These are phyloP conservation scores for Eulimnadia texana DNA, from an alignment of 1,140 invertebrate species.

Conservation along the genomic window DNA sequence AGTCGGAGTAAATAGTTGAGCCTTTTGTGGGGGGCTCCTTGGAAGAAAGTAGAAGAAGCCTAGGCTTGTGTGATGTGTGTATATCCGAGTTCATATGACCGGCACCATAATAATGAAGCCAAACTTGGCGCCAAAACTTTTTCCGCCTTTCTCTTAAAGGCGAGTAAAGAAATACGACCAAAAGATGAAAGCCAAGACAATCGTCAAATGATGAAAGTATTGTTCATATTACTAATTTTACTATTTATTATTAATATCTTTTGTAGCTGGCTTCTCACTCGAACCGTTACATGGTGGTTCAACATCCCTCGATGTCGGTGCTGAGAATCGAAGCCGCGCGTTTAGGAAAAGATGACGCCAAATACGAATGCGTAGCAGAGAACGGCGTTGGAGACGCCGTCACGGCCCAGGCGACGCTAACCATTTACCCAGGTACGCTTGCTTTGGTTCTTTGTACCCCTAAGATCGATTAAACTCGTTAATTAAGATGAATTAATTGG, in stretches of 20 bases:
- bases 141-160: no score
- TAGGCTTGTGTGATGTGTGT: no score
- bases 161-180: no score
- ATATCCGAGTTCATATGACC: no score
- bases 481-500: no score
- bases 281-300: constrained; percentile 29
- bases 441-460: no score
- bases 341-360: constrained; percentile 63
- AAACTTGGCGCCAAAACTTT: no score
- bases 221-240: neutral
- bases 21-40: no score
- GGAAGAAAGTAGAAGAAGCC: no score
- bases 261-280: constrained; percentile 16
- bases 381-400: constrained; percentile 91
- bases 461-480: no score
- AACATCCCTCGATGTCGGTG: constrained; percentile 53
- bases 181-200: neutral
- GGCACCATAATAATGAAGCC: no score
- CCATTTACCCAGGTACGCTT: constrained; percentile 70
- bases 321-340: constrained; percentile 84
- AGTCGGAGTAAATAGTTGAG: no score
- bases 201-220: neutral
- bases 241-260: neutral
- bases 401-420: constrained; percentile 66
- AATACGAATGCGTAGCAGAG: constrained; percentile 90